These are phyloP conservation scores for Cuculus canorus DNA, from an alignment of 2,797 vertebrate species.

Conservation along the genomic window DNA sequence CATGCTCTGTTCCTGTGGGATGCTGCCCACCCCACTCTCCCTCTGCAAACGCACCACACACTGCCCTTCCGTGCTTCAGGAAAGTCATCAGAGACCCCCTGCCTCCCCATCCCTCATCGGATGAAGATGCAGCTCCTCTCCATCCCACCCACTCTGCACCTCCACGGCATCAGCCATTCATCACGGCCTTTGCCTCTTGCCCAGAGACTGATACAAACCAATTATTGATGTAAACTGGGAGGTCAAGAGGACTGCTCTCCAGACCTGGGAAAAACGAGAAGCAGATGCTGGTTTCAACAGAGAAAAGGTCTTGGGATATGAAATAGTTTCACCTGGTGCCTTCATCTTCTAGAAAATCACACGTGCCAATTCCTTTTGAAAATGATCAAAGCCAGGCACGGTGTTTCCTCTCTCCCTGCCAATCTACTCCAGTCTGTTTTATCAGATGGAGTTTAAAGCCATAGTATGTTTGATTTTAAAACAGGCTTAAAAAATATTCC, in stretches of 20 bases:
- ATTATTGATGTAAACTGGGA: neutral
- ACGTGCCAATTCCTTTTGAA: conserved; percentile 55
- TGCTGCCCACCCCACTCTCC: neutral
- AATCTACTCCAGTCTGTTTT: neutral
- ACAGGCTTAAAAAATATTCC: neutral
- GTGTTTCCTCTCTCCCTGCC: conserved; percentile 29
- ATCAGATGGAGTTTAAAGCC: conserved; percentile 53
- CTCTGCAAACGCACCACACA: neutral
- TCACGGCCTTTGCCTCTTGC: neutral
- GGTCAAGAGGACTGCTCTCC: neutral
- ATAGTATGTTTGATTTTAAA: conserved; percentile 36
- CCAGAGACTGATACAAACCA: neutral
- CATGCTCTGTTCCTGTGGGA: neutral
- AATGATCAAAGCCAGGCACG: conserved; percentile 62
- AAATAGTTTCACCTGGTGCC: conserved; percentile 66
- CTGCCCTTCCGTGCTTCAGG: neutral
- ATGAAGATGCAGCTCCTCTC: neutral
- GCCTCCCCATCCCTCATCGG: rapidly evolving
- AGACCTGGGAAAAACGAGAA: neutral
- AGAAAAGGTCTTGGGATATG: conserved; percentile 49
- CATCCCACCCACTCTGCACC: neutral
- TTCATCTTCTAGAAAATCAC: conserved; percentile 59
- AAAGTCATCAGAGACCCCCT: neutral
- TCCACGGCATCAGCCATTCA: too few species aligned
- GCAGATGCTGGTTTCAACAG: conserved; percentile 43